phyloP scores from a whole-genome alignment of 2,888 invertebrate species.

The Tetropium fuscum region DNA sequence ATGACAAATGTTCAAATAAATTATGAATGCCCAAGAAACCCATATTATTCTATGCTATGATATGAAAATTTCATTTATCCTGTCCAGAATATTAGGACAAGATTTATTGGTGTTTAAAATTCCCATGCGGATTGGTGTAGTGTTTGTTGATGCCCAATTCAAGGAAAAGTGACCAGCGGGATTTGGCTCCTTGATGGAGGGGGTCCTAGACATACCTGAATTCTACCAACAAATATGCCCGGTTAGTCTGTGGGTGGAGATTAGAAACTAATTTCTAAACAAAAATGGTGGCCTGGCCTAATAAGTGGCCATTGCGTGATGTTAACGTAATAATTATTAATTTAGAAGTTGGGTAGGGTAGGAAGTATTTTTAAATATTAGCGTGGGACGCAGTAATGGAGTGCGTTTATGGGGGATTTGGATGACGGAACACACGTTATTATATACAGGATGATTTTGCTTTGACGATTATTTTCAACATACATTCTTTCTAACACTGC shows the following conservation, averaged over 20 bases:
- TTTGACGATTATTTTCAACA: not conserved
- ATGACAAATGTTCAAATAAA: no score
- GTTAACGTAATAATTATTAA: constrained; percentile 47
- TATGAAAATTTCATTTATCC: no score
- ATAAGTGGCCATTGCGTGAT: constrained; percentile 49
- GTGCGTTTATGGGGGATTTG: not conserved
- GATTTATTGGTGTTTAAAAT: constrained; percentile 23
- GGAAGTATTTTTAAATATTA: constrained; percentile 37
- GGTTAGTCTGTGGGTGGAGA: constrained; percentile 45
- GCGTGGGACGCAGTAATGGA: constrained; percentile 7
- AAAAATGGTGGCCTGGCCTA: constrained; percentile 46
- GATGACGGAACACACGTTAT: not conserved
- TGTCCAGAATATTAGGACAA: no score
- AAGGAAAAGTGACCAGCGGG: constrained; percentile 26
- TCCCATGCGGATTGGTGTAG: constrained; percentile 15
- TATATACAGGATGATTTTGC: not conserved
- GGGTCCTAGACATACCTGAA: constrained; percentile 27
- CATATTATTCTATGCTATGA: no score
- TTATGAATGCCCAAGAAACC: no score
- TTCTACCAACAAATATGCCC: constrained; percentile 31
- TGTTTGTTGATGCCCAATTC: constrained; percentile 19
- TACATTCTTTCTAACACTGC: no score
- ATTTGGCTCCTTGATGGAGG: constrained; percentile 25
- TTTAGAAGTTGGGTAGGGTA: constrained; percentile 44
- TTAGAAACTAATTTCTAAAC: constrained; percentile 50